Base-by-base conservation (phyloP, 2,797 vertebrate species). In the Holocentrus rufus region DNA sequence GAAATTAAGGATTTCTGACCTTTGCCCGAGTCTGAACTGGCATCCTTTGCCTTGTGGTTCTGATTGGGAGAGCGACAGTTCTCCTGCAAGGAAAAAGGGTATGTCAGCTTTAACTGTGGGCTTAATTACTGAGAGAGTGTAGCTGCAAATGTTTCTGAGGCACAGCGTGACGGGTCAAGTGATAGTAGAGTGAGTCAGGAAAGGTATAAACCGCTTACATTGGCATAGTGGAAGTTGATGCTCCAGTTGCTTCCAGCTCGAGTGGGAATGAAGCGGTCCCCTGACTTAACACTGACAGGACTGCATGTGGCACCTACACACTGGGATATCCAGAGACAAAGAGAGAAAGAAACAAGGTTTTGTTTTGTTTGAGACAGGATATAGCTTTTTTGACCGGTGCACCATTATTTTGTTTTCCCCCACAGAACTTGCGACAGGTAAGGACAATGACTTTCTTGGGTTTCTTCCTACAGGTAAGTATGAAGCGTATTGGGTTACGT, bases 181-280 rank as follows among this genome's bases (percentile, higher is more conserved):
- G 23, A 13, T 3, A 2, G 1, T 7, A 31, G 30, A 31, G 30
- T 3, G 30, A 31, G 30, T 7, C 3, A 7, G 30, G 1, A 2
- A 50, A 49, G 5, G 17, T 30, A 50, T 0, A 17, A 7, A 47
- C 36, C 31, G 59, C 93, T 92, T 75, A 94, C 94, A 23, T 95
- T 95, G 83, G 94, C 92, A 20, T 93, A 93, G 88, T 95, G 94
- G 87, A 95, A 95, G 85, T 94, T 95, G 87, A 95, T 92, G 88
- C 92, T 94, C 94, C 94, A 95, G 91, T 95, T 95, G 89, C 94
- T 95, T 79, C 94, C 94, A 31, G 93, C 94, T 0, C 94, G 91
- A 42, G 93, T 94, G 71, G 94, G 94, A 66, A 95, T 95, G 80
- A 92, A 95, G 65, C 94, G 89, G 67, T 95, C 94, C 11, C 94